phyloP scores from a whole-genome alignment of 2,888 invertebrate genomes.

The Germaria angustata region DNA sequence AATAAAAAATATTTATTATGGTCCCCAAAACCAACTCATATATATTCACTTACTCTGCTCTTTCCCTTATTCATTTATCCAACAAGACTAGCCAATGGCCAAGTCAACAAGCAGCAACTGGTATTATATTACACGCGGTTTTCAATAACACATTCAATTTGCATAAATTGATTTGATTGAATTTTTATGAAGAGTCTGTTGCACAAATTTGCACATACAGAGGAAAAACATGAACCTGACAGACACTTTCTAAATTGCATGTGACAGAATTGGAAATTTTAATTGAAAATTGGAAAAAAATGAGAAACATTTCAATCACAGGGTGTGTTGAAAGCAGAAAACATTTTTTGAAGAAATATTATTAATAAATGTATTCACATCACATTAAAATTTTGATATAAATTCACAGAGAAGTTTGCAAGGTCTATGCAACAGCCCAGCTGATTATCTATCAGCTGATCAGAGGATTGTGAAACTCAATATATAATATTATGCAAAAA shows the following conservation, averaged over 20 bases:
- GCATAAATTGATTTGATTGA: slow-evolving; percentile 81
- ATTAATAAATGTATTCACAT: too few species aligned
- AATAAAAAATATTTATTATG: slow-evolving; percentile 7
- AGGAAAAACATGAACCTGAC: slow-evolving; percentile 4
- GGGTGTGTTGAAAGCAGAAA: background rate
- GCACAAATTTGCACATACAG: slow-evolving; percentile 25
- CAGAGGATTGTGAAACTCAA: too few species aligned
- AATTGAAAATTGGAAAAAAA: slow-evolving; percentile 44
- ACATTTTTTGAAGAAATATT: too few species aligned
- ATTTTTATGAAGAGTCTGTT: slow-evolving; percentile 76
- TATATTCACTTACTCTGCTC: background rate
- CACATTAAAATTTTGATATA: too few species aligned
- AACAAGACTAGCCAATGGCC: background rate
- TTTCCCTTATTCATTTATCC: background rate
- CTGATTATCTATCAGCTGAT: too few species aligned
- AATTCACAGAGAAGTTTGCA: too few species aligned
- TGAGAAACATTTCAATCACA: background rate
- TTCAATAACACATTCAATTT: slow-evolving; percentile 77
- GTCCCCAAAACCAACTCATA: background rate
- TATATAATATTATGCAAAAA: too few species aligned
- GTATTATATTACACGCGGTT: slow-evolving; percentile 57
- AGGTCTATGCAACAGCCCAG: too few species aligned
- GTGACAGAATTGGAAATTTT: slow-evolving; percentile 45
- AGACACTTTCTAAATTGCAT: slow-evolving; percentile 59
- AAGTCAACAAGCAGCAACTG: slow-evolving; percentile 47